A percentile compares a stretch with the other conserved stretches of the same genome.
phyloP scores from a whole-genome alignment of 2,113 vertebrate genomes.

The Anser brachyrhynchus region DNA sequence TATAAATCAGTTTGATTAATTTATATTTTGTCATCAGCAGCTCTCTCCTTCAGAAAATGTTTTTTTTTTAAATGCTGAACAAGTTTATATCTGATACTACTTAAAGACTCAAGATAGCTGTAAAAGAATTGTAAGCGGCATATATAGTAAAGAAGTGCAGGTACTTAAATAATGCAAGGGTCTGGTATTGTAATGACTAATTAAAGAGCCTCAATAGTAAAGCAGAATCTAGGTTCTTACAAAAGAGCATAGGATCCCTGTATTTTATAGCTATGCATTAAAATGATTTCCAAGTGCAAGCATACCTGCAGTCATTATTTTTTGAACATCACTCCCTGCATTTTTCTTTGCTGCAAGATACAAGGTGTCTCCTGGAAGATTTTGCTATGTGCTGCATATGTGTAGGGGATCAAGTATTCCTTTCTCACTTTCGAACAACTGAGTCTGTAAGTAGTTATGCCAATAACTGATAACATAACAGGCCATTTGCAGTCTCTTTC shows the following conservation, averaged over 20 bases:
- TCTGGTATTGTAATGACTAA: background rate
- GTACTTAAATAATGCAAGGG: background rate
- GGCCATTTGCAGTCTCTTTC: background rate
- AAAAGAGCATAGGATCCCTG: background rate
- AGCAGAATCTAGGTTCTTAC: background rate
- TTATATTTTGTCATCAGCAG: constrained; percentile 3
- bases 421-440: background rate
- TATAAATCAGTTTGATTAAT: background rate
- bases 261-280: background rate
- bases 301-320: background rate
- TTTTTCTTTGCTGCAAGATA: background rate
- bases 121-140: background rate
- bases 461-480: background rate
- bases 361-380: background rate
- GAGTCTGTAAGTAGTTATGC: background rate
- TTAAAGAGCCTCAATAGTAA: background rate
- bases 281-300: background rate
- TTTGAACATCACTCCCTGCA: background rate
- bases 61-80: background rate
- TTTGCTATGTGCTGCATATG: background rate
- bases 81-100: background rate
- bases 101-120: background rate
- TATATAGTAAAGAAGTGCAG: background rate
- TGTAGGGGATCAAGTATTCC: background rate
- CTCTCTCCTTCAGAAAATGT: background rate